phyloP scores from a whole-genome alignment of 2,888 invertebrate genomes.

The Epistrophe eligans region DNA sequence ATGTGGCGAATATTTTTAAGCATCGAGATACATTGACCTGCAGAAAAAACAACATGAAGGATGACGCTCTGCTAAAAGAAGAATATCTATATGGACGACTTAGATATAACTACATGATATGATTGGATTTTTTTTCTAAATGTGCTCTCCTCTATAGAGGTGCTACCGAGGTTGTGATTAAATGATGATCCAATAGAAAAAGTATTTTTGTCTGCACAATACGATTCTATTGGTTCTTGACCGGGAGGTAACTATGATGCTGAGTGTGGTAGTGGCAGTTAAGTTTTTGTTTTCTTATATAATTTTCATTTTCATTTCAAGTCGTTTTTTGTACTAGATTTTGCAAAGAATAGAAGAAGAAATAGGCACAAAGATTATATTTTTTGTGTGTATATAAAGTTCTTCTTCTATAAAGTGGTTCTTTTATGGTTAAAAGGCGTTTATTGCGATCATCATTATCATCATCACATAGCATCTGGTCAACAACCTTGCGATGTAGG shows the following conservation, averaged over 20 bases:
- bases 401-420: conserved; percentile 29
- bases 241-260: not conserved
- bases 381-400: conserved; percentile 18
- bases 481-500: conserved; percentile 60
- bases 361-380: conserved; percentile 26
- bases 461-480: conserved; percentile 49
- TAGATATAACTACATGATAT: conserved; percentile 56
- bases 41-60: conserved; percentile 13
- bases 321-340: conserved; percentile 56
- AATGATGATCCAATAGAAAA: conserved; percentile 44
- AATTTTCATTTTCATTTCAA: conserved; percentile 78
- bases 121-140: conserved; percentile 35
- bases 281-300: conserved; percentile 9
- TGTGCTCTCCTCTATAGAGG: conserved; percentile 26
- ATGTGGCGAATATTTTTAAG: conserved; percentile 41
- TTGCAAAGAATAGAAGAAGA: conserved; percentile 25
- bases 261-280: conserved; percentile 23
- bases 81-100: conserved; percentile 47
- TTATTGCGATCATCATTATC: conserved; percentile 54
- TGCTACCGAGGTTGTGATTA: conserved; percentile 39
- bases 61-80: not conserved
- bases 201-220: conserved; percentile 35
- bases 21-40: conserved; percentile 66
- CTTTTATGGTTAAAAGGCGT: conserved; percentile 65
- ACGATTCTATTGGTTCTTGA: conserved; percentile 53